These are phyloP conservation scores for Ganaspis brasiliensis DNA, from an alignment of 2,888 invertebrate genomes.

Conservation along the genomic window DNA sequence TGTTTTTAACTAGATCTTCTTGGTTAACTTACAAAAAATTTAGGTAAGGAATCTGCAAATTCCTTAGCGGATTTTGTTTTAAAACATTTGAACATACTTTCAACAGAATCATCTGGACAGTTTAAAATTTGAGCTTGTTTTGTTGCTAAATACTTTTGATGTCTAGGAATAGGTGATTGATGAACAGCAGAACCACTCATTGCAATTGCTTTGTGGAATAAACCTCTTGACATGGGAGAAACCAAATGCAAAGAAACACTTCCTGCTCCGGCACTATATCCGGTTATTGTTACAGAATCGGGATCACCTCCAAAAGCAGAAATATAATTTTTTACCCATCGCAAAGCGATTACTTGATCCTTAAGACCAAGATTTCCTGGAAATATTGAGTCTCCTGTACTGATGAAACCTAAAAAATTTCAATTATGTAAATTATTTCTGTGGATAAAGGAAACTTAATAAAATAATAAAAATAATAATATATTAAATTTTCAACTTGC, in stretches of 20 bases:
- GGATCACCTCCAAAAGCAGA: constrained; percentile 87
- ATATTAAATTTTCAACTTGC: too few relatives aligned
- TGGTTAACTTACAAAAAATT: constrained; percentile 66
- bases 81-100: constrained; percentile 84
- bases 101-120: constrained; percentile 82
- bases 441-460: too few relatives aligned
- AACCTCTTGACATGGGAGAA: constrained; percentile 86
- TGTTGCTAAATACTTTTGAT: constrained; percentile 84
- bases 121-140: constrained; percentile 84
- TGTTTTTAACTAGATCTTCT: too few relatives aligned
- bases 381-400: constrained; percentile 85
- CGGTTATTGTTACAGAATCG: constrained; percentile 84
- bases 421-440: too few relatives aligned
- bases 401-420: constrained; percentile 84
- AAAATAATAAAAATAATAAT: too few relatives aligned
- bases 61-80: constrained; percentile 79
- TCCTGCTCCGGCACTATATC: constrained; percentile 82
- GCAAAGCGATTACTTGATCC: constrained; percentile 86
- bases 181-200: constrained; percentile 85
- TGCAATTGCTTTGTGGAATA: constrained; percentile 87
- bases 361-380: constrained; percentile 88
- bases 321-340: constrained; percentile 86
- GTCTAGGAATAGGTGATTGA: constrained; percentile 82
- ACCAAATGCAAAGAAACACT: constrained; percentile 79
- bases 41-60: constrained; percentile 59